A percentile compares a stretch with the other conserved stretches of the same genome.
Conservation (phyloP, 2,797 vertebrate genomes). For the Ataeniobius toweri region DNA sequence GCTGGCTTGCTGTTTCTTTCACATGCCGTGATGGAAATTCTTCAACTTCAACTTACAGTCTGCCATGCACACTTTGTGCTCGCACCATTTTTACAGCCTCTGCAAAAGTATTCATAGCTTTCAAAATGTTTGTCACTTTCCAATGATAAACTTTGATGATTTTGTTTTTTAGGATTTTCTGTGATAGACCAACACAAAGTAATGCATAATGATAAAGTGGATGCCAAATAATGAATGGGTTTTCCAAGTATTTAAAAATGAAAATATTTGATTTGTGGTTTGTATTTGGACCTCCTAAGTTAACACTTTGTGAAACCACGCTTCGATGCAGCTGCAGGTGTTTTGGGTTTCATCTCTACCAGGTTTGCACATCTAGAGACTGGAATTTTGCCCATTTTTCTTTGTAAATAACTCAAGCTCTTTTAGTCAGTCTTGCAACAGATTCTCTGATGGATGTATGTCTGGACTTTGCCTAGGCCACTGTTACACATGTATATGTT, state of each 20-base stretch:
- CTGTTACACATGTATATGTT: not conserved
- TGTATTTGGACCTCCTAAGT: not conserved
- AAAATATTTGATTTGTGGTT: not conserved
- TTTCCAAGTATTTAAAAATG: not conserved
- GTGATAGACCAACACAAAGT: not conserved
- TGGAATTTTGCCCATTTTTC: not conserved
- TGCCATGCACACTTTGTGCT: slow-evolving; percentile 60
- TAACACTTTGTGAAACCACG: not conserved
- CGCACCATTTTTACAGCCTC: slow-evolving; percentile 58
- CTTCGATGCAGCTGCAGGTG: not conserved
- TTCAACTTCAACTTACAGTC: slow-evolving; percentile 68
- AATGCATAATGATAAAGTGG: not conserved
- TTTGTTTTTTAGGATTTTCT: not conserved
- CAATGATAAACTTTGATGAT: not conserved
- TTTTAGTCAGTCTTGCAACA: not conserved
- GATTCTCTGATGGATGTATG: not conserved
- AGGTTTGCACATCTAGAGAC: not conserved
- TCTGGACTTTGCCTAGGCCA: not conserved
- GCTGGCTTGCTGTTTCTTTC: slow-evolving; percentile 32
- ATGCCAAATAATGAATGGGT: not conserved
- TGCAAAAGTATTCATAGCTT: slow-evolving; percentile 14
- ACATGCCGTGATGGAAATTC: slow-evolving; percentile 65
- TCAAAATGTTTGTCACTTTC: not conserved
- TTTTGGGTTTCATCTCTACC: not conserved
- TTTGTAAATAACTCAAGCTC: not conserved